Evolutionary conservation across 2,113 vertebrate species (phyloP).

Genomic region (Zapornia atra): DNA sequence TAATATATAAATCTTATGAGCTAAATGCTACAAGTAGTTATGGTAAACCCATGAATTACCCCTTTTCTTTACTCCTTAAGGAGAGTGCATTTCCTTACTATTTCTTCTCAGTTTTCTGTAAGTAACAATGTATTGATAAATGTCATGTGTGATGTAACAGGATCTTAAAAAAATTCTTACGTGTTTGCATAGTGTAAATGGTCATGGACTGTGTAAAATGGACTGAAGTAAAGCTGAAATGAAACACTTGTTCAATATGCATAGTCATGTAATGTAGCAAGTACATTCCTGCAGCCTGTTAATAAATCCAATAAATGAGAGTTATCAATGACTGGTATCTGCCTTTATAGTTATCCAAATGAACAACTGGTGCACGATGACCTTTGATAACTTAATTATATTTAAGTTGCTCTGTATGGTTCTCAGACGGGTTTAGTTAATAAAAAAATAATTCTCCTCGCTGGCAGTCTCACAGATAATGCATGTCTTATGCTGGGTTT

Average conservation of each 20-base stretch:
- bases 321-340: slow-evolving; percentile 51
- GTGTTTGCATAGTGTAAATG: not conserved
- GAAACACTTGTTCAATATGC: not conserved
- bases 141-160: not conserved
- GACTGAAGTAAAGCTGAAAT: not conserved
- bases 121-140: not conserved
- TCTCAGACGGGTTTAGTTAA: slow-evolving; percentile 2
- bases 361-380: slow-evolving; percentile 42
- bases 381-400: slow-evolving; percentile 52
- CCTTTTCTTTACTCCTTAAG: not conserved
- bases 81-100: not conserved
- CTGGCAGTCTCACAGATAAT: not conserved
- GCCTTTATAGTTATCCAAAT: slow-evolving; percentile 12
- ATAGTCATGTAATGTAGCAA: slow-evolving; percentile 10
- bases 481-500: not conserved
- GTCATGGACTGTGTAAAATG: not conserved
- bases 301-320: slow-evolving; percentile 50
- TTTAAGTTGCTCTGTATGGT: not conserved
- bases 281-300: slow-evolving; percentile 30
- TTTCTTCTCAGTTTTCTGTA: not conserved
- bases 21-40: not conserved
- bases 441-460: not conserved
- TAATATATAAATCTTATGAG: not conserved
- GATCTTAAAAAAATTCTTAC: not conserved
- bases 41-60: not conserved